Percentiles rank a stretch among this genome's conserved stretches.
Evolutionary conservation across 2,113 vertebrate genomes (phyloP).

Genomic region (Meles meles): DNA sequence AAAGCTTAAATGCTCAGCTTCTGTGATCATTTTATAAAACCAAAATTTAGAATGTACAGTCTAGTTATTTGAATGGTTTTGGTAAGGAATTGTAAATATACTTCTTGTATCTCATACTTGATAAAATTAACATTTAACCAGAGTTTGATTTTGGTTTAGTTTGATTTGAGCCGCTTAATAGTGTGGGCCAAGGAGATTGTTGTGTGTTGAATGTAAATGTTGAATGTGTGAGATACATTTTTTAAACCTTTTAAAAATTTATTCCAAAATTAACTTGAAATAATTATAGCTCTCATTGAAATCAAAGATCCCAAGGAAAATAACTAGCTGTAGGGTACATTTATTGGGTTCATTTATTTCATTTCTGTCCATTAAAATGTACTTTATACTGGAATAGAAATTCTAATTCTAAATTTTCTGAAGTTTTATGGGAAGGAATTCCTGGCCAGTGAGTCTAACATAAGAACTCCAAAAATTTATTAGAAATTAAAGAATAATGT

Average conservation of each 20-base stretch:
- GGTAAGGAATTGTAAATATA: not conserved
- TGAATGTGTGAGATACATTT: not conserved
- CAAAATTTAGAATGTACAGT: not conserved
- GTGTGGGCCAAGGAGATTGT: not conserved
- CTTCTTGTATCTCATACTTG: not conserved
- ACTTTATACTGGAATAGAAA: not conserved
- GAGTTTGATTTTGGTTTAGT: constrained; percentile 15
- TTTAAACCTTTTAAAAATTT: constrained; percentile 15
- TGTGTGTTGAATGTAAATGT: not conserved
- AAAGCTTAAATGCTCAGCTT: not conserved
- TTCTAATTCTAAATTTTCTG: not conserved
- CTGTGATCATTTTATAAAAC: not conserved
- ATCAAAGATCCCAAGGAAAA: not conserved
- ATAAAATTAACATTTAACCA: not conserved
- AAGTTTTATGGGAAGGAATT: not conserved
- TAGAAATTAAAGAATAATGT: constrained; percentile 2
- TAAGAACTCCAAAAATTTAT: not conserved
- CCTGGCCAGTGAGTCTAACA: not conserved
- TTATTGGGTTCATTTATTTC: constrained; percentile 21
- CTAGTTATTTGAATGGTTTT: constrained; percentile 18
- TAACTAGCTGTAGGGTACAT: not conserved
- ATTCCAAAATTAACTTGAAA: not conserved
- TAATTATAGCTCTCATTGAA: not conserved
- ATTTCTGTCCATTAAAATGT: not conserved
- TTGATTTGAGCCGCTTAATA: not conserved